Percentiles rank a stretch among this genome's conserved stretches.
These are phyloP conservation scores for Channa argus DNA, from an alignment of 2,113 vertebrate species.

Conservation along the genomic window DNA sequence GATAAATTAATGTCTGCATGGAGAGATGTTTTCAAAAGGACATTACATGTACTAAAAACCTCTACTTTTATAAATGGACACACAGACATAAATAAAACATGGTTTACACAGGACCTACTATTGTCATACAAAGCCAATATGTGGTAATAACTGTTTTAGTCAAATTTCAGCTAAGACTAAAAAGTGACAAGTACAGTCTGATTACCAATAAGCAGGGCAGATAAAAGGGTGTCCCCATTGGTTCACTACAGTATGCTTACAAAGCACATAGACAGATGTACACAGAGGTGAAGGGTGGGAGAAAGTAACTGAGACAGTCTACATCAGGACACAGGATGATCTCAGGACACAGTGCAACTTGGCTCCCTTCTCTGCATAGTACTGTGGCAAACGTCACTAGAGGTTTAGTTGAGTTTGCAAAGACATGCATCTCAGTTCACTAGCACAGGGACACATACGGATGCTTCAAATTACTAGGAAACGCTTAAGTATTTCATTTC, in stretches of 20 bases:
- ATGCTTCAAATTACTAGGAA: background rate
- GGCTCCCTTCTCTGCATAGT: conserved; percentile 11
- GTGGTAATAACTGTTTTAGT: no score
- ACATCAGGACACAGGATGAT: conserved; percentile 44
- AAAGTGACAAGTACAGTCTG: conserved; percentile 34
- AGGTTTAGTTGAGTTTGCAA: background rate
- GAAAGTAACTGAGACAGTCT: conserved; percentile 36
- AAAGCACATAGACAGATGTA: conserved; percentile 54
- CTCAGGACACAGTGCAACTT: conserved; percentile 35
- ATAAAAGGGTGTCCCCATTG: conserved; percentile 31
- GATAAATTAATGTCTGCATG: no score
- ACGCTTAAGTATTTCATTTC: background rate
- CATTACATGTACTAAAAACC: no score
- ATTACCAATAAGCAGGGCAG: conserved; percentile 43
- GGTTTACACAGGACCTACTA: no score
- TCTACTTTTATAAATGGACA: no score
- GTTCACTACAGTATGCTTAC: conserved; percentile 48
- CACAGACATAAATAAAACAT: no score
- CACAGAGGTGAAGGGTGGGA: conserved; percentile 25
- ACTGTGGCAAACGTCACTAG: conserved; percentile 4
- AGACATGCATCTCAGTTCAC: background rate
- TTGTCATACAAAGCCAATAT: no score
- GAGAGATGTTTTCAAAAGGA: no score
- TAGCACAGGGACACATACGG: conserved; percentile 5
- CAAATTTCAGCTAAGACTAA: background rate